Base-by-base conservation (phyloP, 2,797 vertebrate genomes). In the Xerus rutilus region DNA sequence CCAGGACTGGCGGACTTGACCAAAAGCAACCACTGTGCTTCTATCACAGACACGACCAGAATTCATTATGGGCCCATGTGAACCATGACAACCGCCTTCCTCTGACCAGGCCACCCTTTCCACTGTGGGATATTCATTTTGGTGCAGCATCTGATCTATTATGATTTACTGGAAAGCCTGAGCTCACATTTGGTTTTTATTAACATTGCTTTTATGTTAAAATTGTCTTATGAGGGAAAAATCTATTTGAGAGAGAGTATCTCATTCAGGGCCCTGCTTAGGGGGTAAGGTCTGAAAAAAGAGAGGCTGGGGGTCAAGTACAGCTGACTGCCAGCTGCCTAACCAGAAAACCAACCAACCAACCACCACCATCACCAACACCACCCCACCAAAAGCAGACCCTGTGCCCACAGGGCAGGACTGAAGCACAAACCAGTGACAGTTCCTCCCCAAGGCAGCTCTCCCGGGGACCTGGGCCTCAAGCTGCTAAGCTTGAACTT, bases 91-190 rank as follows among this genome's bases (percentile, higher is more conserved):
- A 82, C 86, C 1, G 39, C 72, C 85, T 65, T 84, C 85, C 74
- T 72, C 77, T 30, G 54, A 45, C 86, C 30, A 17, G 89, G 54
- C 89, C 64, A 35, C 78, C 91, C 95, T 96, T 94, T 84, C 92
- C 93, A 97, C 49, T 23, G 74, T 13, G 69, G 86, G 88, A 67
- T 93, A 85, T 88, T 96, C 47, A 28, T 83, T 89, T 93, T 1
- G 30, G 93, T 47, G 72, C 77, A 77, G 78, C 92, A 47, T 96
- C 91, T 96, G 92, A 86, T 97, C 96, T 90, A 82, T 83, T 88
- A 97, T 57, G 87, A 96, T 95, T 97, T 98, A 95, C 96, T 92
- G 95, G 96, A 98, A 98, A 95, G 86, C 93, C 90, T 76, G 89
- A 89, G 72, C 90, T 96, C 92, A 96, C 94, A 95, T 97, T 96